phyloP scores from a whole-genome alignment of 2,888 invertebrate genomes.

The Drosophila borborema region DNA sequence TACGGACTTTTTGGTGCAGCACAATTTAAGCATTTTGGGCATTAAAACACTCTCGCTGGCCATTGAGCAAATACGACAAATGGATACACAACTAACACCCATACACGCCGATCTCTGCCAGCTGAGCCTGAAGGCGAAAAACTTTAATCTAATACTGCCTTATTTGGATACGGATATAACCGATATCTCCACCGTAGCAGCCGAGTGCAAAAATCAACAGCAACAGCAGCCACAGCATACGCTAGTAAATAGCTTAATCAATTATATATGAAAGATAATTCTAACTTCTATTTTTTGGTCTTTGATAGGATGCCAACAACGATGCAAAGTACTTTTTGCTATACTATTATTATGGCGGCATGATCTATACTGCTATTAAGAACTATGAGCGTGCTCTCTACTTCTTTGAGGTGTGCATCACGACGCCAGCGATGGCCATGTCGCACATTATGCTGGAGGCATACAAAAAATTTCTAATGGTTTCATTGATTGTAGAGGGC shows the following conservation, averaged over 20 bases:
- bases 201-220: slow-evolving; percentile 71
- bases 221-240: slow-evolving; percentile 72
- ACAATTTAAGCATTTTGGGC: slow-evolving; percentile 91
- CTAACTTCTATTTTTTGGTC: neutral
- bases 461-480: slow-evolving; percentile 97
- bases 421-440: slow-evolving; percentile 97
- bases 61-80: slow-evolving; percentile 94
- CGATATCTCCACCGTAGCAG: slow-evolving; percentile 90
- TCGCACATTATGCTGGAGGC: slow-evolving; percentile 99
- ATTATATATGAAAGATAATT: neutral
- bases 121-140: slow-evolving; percentile 95
- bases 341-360: slow-evolving; percentile 98
- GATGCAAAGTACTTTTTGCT: slow-evolving; percentile 91
- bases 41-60: slow-evolving; percentile 93
- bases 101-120: slow-evolving; percentile 97
- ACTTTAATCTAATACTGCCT: slow-evolving; percentile 95
- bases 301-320: slow-evolving; percentile 88
- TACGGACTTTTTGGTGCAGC: slow-evolving; percentile 91
- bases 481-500: slow-evolving; percentile 95
- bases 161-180: slow-evolving; percentile 96
- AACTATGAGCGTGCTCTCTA: slow-evolving; percentile 96
- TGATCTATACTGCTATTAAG: slow-evolving; percentile 97
- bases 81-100: slow-evolving; percentile 95
- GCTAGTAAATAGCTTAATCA: slow-evolving; percentile 38
- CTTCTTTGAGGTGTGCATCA: slow-evolving; percentile 97